Evolutionary conservation across 2,113 vertebrate genomes (phyloP), one percentile per base, ranked within the genome.

Genomic region (Pachyramphus minor): DNA sequence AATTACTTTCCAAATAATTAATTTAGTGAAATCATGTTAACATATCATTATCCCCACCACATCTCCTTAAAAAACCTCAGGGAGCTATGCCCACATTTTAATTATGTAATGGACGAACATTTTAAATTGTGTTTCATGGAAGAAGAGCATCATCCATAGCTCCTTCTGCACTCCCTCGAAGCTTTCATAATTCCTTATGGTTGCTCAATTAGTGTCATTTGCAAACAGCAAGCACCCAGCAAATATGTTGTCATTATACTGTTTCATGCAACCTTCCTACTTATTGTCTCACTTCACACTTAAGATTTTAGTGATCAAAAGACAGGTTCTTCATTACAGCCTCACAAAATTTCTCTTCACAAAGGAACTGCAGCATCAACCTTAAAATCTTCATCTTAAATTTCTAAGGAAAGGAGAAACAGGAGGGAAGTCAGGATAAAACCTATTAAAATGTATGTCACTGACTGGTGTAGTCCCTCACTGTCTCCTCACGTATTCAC

Each of bases 11-110:
- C 24, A 75, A 84, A 89, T 76, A 90, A 78, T 84, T 76, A 76
- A 94, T 83, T 95, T 27, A 49, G 73, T 25, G 75, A 96, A 91
- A 93, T 93, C 87, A 35, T 35, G 91, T 94, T 92, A 93, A 90
- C 82, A 64, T 83, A 84, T 66, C 78, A 87, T 95, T 71, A 75
- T 84, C 84, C 78, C 79, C 52, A 89, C 42, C 17, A 71, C 44
- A 87, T 28, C 64, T 67, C 83, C 92, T 68, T 45, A 68, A 55
- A 63, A 78, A 81, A 80, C 81, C 86, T 84, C 37, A 64, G 83
- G 93, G 91, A 93, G 82, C 21, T 53, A 84, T 62, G 44, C 90
- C 86, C 41, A 8, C 2, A 1, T 71, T 79, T 87, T 74, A 69
- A 84, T 71, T 71, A 67, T 9, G 13, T 83, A 94, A 53, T 33